Base-by-base conservation (phyloP, 2,113 vertebrate species). In the Sylvilagus bachmani region DNA sequence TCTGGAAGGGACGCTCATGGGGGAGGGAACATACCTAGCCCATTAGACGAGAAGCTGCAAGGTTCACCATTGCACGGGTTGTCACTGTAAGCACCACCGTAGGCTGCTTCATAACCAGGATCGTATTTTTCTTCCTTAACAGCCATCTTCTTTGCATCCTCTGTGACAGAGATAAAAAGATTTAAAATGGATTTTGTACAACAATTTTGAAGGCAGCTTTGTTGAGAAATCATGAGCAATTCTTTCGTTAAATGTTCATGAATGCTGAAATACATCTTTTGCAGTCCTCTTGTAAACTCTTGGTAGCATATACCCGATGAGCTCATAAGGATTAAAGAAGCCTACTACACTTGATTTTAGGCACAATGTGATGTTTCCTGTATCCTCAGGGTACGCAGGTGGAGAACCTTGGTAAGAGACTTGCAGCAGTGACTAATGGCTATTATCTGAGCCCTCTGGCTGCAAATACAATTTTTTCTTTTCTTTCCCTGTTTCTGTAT, bases 111-210 rank as follows among this genome's bases (percentile, higher is more conserved):
- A 2, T 99, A 99, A 61, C 99, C 99, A 0, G 99, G 99, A 89
- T 99, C 99, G 0, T 99, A 99, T 90, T 99, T 99, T 96, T 99
- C 99, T 98, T 99, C 99, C 98, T 99, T 99, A 51, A 99, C 99
- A 13, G 99, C 99, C 98, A 99, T 98, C 97, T 99, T 99, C 98
- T 99, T 99, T 70, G 99, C 99, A 51, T 99, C 99, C 99, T 99
- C 99, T 99, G 98, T 80, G 95, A 83, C 88, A 36, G 17, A 98
- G 29, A 24, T 3, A 98, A 96, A 38, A 96, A 24, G 25, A 71
- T 51, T 94, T 70, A 93, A 75, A 70, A 69, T 8, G 36, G 61
- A 31, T 22, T 82, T 49, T 58, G 53, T 53, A 17, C 22, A 78
- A 80, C 3, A 38, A 25, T 49, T 75, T 24, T 70, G 36, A 86